Conservation (phyloP, 2,113 vertebrate genomes). For the Isichthys henryi region DNA sequence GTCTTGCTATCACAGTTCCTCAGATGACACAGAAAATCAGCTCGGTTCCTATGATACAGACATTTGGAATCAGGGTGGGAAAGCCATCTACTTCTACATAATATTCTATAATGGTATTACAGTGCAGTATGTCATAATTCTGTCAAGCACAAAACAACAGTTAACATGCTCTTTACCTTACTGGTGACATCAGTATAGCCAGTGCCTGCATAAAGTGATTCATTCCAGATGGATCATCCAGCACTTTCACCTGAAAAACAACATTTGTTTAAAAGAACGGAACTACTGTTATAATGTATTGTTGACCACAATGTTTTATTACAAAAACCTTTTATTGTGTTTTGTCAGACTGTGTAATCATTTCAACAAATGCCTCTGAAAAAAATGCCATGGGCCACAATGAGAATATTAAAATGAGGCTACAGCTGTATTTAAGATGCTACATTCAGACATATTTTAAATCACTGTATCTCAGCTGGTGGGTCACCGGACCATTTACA, state of each 20-base stretch:
- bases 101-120: background rate
- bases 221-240: conserved; percentile 73
- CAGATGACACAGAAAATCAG: conserved; percentile 85
- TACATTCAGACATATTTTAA: background rate
- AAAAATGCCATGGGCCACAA: background rate
- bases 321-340: background rate
- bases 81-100: background rate
- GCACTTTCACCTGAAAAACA: conserved; percentile 77
- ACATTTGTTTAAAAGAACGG: conserved; percentile 1
- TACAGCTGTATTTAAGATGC: background rate
- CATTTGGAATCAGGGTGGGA: conserved; percentile 16
- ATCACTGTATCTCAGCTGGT: background rate
- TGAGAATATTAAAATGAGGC: background rate
- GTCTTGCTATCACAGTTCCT: conserved; percentile 74
- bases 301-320: background rate
- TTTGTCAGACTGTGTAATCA: background rate
- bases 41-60: conserved; percentile 67
- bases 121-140: background rate
- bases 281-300: background rate
- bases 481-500: background rate
- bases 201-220: conserved; percentile 96
- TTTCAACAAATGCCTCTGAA: background rate
- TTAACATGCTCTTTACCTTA: conserved; percentile 48
- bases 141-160: background rate
- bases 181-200: conserved; percentile 87